phyloP scores from a whole-genome alignment of 2,113 vertebrate genomes.

The Balaeniceps rex region DNA sequence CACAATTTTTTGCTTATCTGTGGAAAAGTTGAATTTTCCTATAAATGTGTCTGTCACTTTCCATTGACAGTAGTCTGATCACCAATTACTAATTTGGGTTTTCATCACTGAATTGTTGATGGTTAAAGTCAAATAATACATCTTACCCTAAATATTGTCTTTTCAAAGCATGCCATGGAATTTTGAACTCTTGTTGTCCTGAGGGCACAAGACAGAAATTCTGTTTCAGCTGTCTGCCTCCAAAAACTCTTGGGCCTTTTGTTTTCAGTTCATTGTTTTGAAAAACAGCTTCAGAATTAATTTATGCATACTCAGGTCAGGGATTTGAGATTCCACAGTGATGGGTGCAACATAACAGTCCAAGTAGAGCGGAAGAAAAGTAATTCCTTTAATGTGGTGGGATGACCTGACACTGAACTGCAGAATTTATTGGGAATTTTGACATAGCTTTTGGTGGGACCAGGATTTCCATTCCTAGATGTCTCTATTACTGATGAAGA shows the following conservation, averaged over 20 bases:
- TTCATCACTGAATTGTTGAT: not conserved
- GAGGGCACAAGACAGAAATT: not conserved
- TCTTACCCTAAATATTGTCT: not conserved
- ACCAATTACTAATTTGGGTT: not conserved
- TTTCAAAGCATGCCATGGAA: not conserved
- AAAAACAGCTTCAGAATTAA: not conserved
- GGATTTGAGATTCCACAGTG: not conserved
- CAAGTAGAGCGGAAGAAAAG: not conserved
- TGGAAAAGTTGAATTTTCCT: not conserved
- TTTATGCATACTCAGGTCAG: not conserved
- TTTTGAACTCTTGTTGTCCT: not conserved
- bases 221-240: not conserved
- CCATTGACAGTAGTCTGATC: not conserved
- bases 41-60: not conserved
- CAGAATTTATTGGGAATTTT: not conserved
- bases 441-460: not conserved
- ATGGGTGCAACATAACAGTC: not conserved
- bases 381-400: not conserved
- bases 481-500: not conserved
- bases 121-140: not conserved
- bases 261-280: not conserved
- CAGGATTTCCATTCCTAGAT: not conserved
- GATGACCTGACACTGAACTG: not conserved
- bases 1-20: not conserved
- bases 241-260: not conserved